Evolutionary conservation across 2,797 vertebrate species (phyloP).

Genomic region (Aplochiton taeniatus): DNA sequence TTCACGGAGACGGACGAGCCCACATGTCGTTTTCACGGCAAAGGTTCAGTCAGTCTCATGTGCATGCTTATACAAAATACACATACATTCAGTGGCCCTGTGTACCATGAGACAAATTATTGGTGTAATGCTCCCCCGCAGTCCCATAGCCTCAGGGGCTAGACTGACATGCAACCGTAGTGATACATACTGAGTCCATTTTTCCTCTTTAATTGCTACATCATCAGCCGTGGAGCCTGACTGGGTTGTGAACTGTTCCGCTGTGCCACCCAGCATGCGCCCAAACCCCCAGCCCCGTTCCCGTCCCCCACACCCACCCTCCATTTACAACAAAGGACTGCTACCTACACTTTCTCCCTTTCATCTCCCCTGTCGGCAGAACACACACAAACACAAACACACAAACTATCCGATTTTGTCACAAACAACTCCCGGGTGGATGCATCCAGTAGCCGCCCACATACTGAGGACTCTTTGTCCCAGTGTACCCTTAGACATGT

Average conservation of each 20-base stretch:
- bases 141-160: slow-evolving; percentile 39
- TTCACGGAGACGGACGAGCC: slow-evolving; percentile 36
- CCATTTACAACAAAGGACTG: background rate
- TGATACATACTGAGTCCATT: slow-evolving; percentile 30
- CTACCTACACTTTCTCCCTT: background rate
- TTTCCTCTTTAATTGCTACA: slow-evolving; percentile 42
- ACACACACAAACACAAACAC: background rate
- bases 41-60: background rate
- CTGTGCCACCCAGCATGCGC: slow-evolving; percentile 16
- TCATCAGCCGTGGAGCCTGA: slow-evolving; percentile 51
- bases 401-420: background rate
- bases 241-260: slow-evolving; percentile 13
- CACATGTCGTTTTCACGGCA: background rate
- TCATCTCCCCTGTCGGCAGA: background rate
- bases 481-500: background rate
- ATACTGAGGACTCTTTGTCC: background rate
- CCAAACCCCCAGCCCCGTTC: no score
- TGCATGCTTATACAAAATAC: slow-evolving; percentile 9
- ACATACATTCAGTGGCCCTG: no score
- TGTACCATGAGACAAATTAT: slow-evolving; percentile 9
- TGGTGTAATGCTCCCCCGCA: slow-evolving; percentile 29
- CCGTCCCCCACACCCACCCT: no score
- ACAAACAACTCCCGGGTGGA: background rate
- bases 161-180: slow-evolving; percentile 28
- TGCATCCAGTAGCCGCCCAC: background rate